phyloP scores from a whole-genome alignment of 2,113 vertebrate species.

The Sturnus vulgaris region DNA sequence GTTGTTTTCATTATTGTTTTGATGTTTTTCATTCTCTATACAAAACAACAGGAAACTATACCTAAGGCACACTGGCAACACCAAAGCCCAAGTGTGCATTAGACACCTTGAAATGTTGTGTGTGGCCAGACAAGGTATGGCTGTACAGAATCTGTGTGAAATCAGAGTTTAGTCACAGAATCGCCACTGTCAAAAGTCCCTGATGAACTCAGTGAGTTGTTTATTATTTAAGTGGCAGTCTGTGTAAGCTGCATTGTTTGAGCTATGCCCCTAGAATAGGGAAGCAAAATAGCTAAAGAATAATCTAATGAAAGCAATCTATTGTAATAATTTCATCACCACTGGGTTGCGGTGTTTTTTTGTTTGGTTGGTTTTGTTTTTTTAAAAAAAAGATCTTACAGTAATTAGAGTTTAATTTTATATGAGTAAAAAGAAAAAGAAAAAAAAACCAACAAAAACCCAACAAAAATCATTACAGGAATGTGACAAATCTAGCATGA shows the following conservation, averaged over 20 bases:
- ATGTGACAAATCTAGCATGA: background rate
- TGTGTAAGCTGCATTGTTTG: background rate
- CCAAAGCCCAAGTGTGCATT: background rate
- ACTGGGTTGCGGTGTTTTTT: background rate
- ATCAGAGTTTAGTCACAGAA: background rate
- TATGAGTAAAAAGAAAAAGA: background rate
- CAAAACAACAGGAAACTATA: background rate
- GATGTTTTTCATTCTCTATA: background rate
- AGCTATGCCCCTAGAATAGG: background rate
- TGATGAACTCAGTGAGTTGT: background rate
- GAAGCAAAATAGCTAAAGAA: background rate
- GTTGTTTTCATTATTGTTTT: background rate
- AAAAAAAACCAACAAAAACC: background rate
- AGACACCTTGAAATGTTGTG: background rate
- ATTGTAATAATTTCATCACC: background rate
- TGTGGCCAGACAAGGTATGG: background rate
- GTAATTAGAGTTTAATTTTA: background rate
- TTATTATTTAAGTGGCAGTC: background rate
- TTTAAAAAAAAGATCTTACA: background rate
- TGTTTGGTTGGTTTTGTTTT: background rate
- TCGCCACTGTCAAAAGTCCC: background rate
- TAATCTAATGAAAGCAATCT: background rate
- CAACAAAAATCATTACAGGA: background rate
- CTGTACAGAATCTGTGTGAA: background rate
- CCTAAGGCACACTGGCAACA: background rate